phyloP scores from a whole-genome alignment of 2,888 invertebrate species.

The Ornithoptera priamus region DNA sequence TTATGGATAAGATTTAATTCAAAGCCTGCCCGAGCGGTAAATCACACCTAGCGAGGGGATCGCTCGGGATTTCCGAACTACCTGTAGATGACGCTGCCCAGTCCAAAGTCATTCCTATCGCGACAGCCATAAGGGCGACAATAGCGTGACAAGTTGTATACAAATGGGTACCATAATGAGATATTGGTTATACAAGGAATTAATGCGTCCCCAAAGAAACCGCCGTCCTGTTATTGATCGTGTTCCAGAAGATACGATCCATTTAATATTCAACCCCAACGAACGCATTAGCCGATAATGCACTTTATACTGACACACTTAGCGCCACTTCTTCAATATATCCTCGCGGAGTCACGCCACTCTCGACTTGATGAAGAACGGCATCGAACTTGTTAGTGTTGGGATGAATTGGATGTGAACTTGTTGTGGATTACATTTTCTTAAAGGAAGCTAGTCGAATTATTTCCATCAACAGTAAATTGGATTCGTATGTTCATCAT shows the following conservation, averaged over 20 bases:
- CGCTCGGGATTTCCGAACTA: slow-evolving; percentile 30
- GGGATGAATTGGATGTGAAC: slow-evolving; percentile 18
- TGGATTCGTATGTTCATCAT: too few relatives aligned
- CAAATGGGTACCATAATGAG: slow-evolving; percentile 43
- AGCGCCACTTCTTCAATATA: neutral
- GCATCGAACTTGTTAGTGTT: slow-evolving; percentile 20
- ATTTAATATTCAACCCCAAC: slow-evolving; percentile 10
- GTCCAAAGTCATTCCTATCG: slow-evolving; percentile 35
- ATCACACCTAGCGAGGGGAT: slow-evolving; percentile 44
- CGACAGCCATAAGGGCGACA: slow-evolving; percentile 26
- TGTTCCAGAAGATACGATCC: slow-evolving; percentile 10
- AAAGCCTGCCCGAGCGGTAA: slow-evolving; percentile 41
- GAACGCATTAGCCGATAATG: slow-evolving; percentile 3
- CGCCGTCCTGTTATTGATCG: slow-evolving; percentile 29
- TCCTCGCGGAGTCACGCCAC: neutral
- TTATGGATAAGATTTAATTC: slow-evolving; percentile 45
- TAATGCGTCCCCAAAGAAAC: slow-evolving; percentile 42
- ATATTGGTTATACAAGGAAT: slow-evolving; percentile 47
- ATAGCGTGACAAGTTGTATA: slow-evolving; percentile 25
- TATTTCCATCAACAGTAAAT: too few relatives aligned
- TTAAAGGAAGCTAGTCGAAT: too few relatives aligned
- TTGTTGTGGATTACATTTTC: neutral
- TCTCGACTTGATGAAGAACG: neutral
- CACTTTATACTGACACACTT: slow-evolving; percentile 8
- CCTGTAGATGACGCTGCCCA: slow-evolving; percentile 27